Evolutionary conservation across 2,888 invertebrate species (phyloP).

Genomic region (Prenolepis imparis): DNA sequence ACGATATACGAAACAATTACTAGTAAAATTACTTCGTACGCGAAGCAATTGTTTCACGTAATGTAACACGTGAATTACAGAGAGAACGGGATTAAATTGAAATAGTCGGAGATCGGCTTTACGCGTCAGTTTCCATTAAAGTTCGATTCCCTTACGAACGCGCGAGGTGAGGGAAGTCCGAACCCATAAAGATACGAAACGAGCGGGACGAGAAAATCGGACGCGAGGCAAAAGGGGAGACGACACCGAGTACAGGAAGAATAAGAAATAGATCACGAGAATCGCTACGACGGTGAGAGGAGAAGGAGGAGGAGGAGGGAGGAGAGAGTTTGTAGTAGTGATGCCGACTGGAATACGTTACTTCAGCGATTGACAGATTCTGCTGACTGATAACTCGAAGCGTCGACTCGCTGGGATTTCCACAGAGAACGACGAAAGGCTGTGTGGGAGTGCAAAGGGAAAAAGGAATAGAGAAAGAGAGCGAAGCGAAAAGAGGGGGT

Average conservation of each 20-base stretch:
- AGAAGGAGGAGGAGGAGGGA: no score
- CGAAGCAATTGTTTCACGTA: conserved; percentile 4
- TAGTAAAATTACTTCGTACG: conserved; percentile 16
- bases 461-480: conserved; percentile 13
- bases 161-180: background rate
- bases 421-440: conserved; percentile 53
- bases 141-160: conserved; percentile 38
- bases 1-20: background rate
- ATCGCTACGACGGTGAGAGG: conserved; percentile 18
- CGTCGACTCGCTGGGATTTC: conserved; percentile 67
- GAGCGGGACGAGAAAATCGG: background rate
- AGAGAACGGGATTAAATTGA: conserved; percentile 44
- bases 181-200: conserved; percentile 39
- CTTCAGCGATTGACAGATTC: conserved; percentile 72
- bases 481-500: background rate
- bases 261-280: conserved; percentile 58
- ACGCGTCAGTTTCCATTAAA: conserved; percentile 43
- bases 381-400: conserved; percentile 75
- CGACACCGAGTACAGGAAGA: conserved; percentile 39
- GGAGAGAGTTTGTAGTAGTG: conserved; percentile 1
- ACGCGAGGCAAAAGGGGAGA: conserved; percentile 24
- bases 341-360: conserved; percentile 70
- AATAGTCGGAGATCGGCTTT: conserved; percentile 44
- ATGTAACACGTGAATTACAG: conserved; percentile 29
- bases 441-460: conserved; percentile 11